Base-by-base conservation (phyloP, 1,140 invertebrate species). In the Drosophila kepulauana region DNA sequence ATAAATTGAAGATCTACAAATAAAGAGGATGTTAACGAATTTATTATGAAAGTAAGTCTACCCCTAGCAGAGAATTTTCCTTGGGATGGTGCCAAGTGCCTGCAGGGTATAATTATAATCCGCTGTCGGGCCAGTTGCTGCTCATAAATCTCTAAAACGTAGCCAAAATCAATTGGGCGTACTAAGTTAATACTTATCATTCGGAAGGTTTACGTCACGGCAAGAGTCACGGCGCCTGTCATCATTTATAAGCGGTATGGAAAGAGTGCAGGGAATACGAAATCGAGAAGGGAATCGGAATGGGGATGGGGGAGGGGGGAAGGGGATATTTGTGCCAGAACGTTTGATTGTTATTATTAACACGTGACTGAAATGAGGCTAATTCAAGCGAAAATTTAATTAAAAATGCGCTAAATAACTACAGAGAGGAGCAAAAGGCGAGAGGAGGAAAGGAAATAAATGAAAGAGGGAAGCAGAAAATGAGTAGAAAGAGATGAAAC, bases 271-370 rank as follows among this genome's bases (percentile, higher is more conserved):
- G 45, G 30, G 7, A 16, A 38, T 15, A 41, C 4, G 13, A n/a
- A 35, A 8, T 16, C 3, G n/a, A 25, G 7, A 3, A 16, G 33
- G 30, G 3, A 25, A 25, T 25, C 20, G 20, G 20, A 25, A 25
- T 25, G 20, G 20, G 20, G 20, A 20, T 20, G 20, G 20, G 20
- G 20, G 3, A 25, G 16, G 16, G 16, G 16, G 2, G 10, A 5
- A 8, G 16, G n/a, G 28, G 25, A 52, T 13, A 33, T 20, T 30
- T 20, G 33, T 56, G 58, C 38, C 46, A 67, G 61, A 64, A 71
- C 80, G 66, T 81, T 88, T 88, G 84, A 89, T 88, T 88, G 86
- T 89, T 87, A 89, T 89, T 89, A 88, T 88, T 89, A 89, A 81
- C 84, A 87, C 84, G 84, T 89, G 84, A 84, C 84, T 78, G 74